These are phyloP conservation scores for Protobothrops mucrosquamatus DNA, from an alignment of 2,113 vertebrate genomes.

Conservation along the genomic window DNA sequence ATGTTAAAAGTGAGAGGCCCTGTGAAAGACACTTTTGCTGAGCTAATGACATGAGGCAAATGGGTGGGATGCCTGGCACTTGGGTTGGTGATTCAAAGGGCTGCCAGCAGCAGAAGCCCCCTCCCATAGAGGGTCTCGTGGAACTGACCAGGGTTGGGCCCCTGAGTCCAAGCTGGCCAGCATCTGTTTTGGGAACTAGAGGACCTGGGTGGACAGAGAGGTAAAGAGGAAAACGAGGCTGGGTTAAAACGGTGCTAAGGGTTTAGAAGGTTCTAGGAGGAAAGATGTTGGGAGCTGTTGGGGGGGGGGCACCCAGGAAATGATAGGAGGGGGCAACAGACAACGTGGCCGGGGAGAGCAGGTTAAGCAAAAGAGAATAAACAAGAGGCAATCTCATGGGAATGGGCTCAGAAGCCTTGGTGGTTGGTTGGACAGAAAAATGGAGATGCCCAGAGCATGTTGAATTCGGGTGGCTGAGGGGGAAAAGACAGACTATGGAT, in stretches of 20 bases:
- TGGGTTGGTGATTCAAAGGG: neutral
- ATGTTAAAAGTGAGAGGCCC: neutral
- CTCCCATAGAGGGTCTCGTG: neutral
- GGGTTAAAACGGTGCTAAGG: neutral
- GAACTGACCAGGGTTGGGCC: neutral
- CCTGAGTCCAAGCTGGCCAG: neutral
- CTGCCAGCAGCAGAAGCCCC: neutral
- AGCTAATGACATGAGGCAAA: neutral
- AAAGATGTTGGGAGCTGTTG: neutral
- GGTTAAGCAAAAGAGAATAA: neutral
- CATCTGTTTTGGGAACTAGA: neutral
- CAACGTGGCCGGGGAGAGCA: neutral
- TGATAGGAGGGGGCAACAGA: neutral
- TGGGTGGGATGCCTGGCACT: neutral
- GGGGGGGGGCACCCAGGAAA: neutral
- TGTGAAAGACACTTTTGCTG: neutral
- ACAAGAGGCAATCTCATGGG: neutral
- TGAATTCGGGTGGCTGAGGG: neutral
- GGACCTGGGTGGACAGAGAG: neutral
- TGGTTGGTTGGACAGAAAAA: neutral
- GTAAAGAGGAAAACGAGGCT: neutral
- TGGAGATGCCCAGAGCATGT: neutral
- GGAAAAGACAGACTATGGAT: neutral
- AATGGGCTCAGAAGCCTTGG: neutral
- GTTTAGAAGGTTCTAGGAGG: conserved; percentile 5